Conservation (phyloP, 1,140 invertebrate genomes). For the Leucophenga varia region DNA sequence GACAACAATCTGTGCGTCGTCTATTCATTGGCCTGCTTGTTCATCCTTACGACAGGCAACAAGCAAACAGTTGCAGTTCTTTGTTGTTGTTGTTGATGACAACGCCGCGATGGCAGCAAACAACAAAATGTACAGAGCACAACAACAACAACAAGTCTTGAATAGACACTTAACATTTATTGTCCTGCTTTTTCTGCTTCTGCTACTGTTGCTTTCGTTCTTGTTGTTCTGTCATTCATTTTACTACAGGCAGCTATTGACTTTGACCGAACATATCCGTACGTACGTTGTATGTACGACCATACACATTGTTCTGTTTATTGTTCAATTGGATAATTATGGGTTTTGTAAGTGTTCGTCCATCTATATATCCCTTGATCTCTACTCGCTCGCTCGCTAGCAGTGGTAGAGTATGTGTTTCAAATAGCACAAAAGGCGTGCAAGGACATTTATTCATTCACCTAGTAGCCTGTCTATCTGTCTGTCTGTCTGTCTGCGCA, state of each 20-base stretch:
- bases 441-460: background rate
- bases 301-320: constrained; percentile 33
- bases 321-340: constrained; percentile 53
- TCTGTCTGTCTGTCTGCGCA: constrained; percentile 7
- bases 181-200: background rate
- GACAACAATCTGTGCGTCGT: no score
- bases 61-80: no score
- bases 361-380: no score
- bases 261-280: no score
- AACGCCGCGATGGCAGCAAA: background rate
- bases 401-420: no score
- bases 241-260: no score
- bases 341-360: constrained; percentile 20
- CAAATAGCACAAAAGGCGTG: constrained; percentile 14
- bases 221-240: no score
- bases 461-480: background rate
- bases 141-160: background rate
- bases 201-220: background rate
- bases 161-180: background rate
- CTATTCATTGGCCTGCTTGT: no score
- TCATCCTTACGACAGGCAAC: no score
- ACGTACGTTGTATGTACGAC: constrained; percentile 3
- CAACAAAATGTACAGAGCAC: no score
- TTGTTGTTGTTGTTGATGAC: no score
- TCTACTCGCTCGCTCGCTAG: no score